A percentile compares a stretch with the other conserved stretches of the same genome.
These are phyloP conservation scores for Zootermopsis nevadensis DNA, from an alignment of 2,888 invertebrate species.

Conservation along the genomic window DNA sequence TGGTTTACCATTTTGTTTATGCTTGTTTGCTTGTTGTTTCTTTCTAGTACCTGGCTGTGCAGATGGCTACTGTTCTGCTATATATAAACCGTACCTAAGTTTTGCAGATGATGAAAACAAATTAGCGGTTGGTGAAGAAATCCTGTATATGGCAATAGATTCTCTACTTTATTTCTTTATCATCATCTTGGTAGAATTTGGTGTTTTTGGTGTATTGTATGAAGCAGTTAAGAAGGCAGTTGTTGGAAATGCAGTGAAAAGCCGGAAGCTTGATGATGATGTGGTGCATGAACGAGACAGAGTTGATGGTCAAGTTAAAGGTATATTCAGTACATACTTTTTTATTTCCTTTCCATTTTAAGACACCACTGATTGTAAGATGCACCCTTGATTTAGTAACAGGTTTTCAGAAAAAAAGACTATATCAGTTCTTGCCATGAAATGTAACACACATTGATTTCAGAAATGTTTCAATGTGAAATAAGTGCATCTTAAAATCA, in stretches of 20 bases:
- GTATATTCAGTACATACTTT: neutral
- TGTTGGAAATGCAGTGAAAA: neutral
- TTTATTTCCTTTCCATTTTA: neutral
- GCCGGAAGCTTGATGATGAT: constrained; percentile 57
- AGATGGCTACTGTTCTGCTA: constrained; percentile 1
- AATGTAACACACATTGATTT: no score
- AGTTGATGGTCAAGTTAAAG: constrained; percentile 41
- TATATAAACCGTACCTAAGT: constrained; percentile 50
- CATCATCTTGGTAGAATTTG: constrained; percentile 55
- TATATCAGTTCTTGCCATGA: no score
- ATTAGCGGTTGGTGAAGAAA: constrained; percentile 52
- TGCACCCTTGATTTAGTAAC: no score
- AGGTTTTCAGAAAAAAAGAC: no score
- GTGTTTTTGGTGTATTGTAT: constrained; percentile 53
- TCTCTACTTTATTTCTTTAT: constrained; percentile 53
- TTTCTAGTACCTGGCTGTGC: constrained; percentile 4
- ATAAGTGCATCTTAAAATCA: no score
- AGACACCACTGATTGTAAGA: no score
- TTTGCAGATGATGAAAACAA: constrained; percentile 47
- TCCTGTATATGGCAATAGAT: constrained; percentile 54
- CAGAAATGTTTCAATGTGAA: no score
- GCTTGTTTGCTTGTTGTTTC: neutral
- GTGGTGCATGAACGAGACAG: constrained; percentile 57
- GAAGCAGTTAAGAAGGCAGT: constrained; percentile 59
- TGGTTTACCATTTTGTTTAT: neutral